Evolutionary conservation across 1,140 invertebrate species (phyloP).

Genomic region (Bicyclus anynana): DNA sequence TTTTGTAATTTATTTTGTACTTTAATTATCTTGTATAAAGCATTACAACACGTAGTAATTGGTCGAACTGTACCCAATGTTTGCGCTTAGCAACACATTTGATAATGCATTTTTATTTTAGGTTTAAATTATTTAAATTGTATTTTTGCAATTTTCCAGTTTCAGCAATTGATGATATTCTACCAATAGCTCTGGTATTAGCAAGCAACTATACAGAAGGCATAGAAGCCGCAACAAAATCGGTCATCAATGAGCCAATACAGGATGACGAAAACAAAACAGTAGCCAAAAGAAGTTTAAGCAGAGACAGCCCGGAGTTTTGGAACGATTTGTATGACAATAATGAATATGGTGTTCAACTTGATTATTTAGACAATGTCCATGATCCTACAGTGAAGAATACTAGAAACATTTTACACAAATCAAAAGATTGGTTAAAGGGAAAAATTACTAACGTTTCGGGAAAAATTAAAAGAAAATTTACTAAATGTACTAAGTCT

Average conservation of each 20-base stretch:
- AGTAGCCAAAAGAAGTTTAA: conserved; percentile 44
- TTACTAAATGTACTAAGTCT: conserved; percentile 4
- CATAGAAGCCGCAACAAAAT: neutral
- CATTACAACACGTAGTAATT: no score
- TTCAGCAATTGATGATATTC: neutral
- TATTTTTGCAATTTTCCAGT: neutral
- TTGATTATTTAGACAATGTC: conserved; percentile 42
- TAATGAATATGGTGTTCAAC: conserved; percentile 54
- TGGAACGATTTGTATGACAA: conserved; percentile 65
- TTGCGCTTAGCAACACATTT: no score
- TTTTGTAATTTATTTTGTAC: no score
- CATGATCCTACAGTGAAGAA: conserved; percentile 33
- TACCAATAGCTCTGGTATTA: conserved; percentile 14
- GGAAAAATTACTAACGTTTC: conserved; percentile 23
- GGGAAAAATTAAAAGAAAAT: conserved; percentile 7
- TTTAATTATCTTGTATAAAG: no score
- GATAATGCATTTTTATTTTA: no score
- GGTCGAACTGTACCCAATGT: no score
- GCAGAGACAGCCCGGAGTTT: conserved; percentile 40
- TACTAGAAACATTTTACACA: conserved; percentile 34
- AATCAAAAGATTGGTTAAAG: conserved; percentile 36
- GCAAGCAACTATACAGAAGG: conserved; percentile 10
- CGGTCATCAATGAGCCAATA: no score
- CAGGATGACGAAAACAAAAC: conserved; percentile 28
- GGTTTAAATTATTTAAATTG: no score